Conservation (phyloP, 2,797 vertebrate species). For the Distichodus sexfasciatus region DNA sequence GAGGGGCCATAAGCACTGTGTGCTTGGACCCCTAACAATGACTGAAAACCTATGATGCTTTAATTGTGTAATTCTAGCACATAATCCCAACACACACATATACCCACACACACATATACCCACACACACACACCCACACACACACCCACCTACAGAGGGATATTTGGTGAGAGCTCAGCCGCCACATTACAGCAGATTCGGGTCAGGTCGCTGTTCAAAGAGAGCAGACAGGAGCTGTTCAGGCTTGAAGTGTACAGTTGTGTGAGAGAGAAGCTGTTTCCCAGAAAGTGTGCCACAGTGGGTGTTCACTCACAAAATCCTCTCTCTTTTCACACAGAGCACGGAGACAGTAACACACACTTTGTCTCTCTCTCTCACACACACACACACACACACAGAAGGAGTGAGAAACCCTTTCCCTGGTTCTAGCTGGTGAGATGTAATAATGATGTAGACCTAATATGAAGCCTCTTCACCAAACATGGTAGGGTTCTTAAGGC, state of each 20-base stretch:
- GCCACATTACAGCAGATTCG: constrained; percentile 33
- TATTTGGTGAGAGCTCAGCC: neutral
- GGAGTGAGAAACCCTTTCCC: no score
- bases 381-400: constrained; percentile 27
- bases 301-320: constrained; percentile 56
- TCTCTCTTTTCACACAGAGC: constrained; percentile 48
- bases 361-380: no score
- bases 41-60: no score
- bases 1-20: no score
- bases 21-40: no score
- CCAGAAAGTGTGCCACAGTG: constrained; percentile 61
- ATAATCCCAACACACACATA: neutral
- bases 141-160: neutral
- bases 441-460: no score
- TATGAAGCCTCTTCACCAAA: no score
- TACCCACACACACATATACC: neutral
- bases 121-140: constrained; percentile 3
- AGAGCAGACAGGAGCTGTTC: constrained; percentile 21
- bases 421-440: no score
- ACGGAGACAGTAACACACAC: no score
- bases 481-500: no score
- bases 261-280: constrained; percentile 46
- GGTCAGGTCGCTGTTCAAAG: constrained; percentile 36
- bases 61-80: no score
- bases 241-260: constrained; percentile 40